Conservation (phyloP, 1,140 invertebrate genomes). For the Dufourea novaeangliae region DNA sequence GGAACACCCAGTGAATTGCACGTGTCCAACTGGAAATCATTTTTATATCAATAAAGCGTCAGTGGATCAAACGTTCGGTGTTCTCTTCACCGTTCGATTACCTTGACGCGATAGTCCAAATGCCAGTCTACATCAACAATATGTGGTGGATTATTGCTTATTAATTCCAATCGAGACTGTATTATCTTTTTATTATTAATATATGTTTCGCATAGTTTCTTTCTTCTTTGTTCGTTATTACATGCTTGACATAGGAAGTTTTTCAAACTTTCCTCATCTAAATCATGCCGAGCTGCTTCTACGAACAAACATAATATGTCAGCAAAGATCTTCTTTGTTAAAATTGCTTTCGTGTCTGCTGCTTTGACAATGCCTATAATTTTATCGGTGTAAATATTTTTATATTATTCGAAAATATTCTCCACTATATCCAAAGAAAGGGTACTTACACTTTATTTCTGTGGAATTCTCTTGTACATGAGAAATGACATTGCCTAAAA, state of each 20-base stretch:
- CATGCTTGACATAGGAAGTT: conserved; percentile 70
- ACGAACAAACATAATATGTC: conserved; percentile 76
- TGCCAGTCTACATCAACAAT: conserved; percentile 86
- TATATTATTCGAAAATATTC: conserved; percentile 28
- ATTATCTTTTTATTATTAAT: conserved; percentile 72
- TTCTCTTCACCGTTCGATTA: conserved; percentile 61
- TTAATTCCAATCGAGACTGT: conserved; percentile 77
- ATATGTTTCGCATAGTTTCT: conserved; percentile 76
- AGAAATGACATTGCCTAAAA: conserved; percentile 73
- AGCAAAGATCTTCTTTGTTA: conserved; percentile 77
- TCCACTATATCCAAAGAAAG: neutral
- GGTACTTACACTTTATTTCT: conserved; percentile 54
- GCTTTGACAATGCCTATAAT: conserved; percentile 46
- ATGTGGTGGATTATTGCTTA: conserved; percentile 82
- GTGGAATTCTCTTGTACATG: conserved; percentile 67
- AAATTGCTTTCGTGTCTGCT: conserved; percentile 75
- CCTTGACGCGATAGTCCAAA: conserved; percentile 83
- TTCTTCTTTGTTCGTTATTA: conserved; percentile 66
- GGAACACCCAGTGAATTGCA: conserved; percentile 74
- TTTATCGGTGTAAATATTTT: conserved; percentile 39
- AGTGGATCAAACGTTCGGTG: conserved; percentile 23
- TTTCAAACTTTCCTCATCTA: conserved; percentile 72
- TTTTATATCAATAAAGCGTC: conserved; percentile 22
- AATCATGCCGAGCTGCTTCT: conserved; percentile 77
- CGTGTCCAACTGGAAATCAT: conserved; percentile 78